A percentile compares a stretch with the other conserved stretches of the same genome.
These are phyloP conservation scores for Orthonychiurus folsomi DNA, from an alignment of 2,888 invertebrate species.

Conservation along the genomic window DNA sequence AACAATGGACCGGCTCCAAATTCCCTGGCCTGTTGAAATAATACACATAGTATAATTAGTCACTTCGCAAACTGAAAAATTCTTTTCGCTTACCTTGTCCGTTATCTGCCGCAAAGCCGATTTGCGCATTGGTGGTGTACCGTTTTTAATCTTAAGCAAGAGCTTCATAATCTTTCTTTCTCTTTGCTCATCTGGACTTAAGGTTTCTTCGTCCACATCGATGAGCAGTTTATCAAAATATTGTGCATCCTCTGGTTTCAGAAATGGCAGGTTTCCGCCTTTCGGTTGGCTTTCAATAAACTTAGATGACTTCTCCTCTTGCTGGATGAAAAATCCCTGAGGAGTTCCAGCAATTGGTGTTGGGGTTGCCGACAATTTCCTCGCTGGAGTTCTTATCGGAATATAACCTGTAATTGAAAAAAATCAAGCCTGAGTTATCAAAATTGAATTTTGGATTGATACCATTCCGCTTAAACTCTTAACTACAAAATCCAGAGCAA, in stretches of 20 bases:
- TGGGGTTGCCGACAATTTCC: constrained; percentile 95
- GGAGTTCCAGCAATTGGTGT: constrained; percentile 91
- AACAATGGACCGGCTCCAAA: constrained; percentile 98
- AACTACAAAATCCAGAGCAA: no score
- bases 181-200: constrained; percentile 93
- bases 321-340: constrained; percentile 89
- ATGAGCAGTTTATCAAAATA: constrained; percentile 97
- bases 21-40: constrained; percentile 62
- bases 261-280: constrained; percentile 86
- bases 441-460: no score
- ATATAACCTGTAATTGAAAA: constrained; percentile 60
- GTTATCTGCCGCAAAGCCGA: constrained; percentile 95
- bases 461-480: no score
- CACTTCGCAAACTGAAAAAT: not conserved
- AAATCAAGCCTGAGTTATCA: no score
- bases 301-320: constrained; percentile 77
- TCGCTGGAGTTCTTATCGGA: constrained; percentile 92
- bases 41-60: constrained; percentile 1
- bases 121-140: constrained; percentile 98
- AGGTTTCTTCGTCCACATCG: constrained; percentile 92
- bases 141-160: constrained; percentile 96
- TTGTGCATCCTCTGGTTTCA: constrained; percentile 99
- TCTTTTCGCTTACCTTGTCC: constrained; percentile 62
- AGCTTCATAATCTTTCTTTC: constrained; percentile 99
- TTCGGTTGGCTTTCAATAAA: constrained; percentile 96